Evolutionary conservation across 1,140 invertebrate genomes (phyloP).

Genomic region (Thaumatotibia leucotreta): DNA sequence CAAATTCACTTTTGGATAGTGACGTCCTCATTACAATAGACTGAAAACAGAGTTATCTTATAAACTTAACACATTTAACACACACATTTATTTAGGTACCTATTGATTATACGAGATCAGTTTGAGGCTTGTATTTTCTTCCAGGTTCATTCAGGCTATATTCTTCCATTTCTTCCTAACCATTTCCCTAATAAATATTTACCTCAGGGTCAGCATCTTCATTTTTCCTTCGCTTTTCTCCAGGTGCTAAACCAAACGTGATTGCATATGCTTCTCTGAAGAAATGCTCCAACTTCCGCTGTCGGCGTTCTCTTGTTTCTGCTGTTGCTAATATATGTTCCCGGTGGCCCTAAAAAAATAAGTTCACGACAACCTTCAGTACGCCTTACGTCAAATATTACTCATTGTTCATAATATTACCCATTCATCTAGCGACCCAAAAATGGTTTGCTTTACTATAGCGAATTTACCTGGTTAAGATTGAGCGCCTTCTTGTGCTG

Average conservation of each 20-base stretch:
- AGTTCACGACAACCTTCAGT: no score
- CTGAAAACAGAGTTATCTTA: constrained; percentile 38
- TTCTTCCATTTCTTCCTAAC: no score
- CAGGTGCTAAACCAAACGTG: constrained; percentile 90
- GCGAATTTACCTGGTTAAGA: constrained; percentile 76
- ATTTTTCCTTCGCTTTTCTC: constrained; percentile 82
- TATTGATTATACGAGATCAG: no score
- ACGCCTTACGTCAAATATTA: no score
- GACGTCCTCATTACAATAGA: constrained; percentile 95
- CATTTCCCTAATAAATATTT: no score
- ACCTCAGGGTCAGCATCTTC: constrained; percentile 89
- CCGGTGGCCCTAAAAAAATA: constrained; percentile 75
- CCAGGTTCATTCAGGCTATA: no score
- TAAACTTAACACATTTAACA: no score
- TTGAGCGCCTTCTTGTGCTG: constrained; percentile 90
- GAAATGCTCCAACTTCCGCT: constrained; percentile 97
- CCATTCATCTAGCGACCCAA: no score
- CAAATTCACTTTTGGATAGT: constrained; percentile 96
- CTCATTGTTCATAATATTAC: no score
- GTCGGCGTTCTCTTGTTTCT: constrained; percentile 96
- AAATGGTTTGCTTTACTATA: no score
- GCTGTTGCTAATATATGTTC: constrained; percentile 95
- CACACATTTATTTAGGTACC: no score
- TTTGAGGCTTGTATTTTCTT: no score
- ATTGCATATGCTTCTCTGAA: constrained; percentile 98